These are phyloP conservation scores for Malurus cyaneus DNA, from an alignment of 2,113 vertebrate genomes.

Conservation along the genomic window DNA sequence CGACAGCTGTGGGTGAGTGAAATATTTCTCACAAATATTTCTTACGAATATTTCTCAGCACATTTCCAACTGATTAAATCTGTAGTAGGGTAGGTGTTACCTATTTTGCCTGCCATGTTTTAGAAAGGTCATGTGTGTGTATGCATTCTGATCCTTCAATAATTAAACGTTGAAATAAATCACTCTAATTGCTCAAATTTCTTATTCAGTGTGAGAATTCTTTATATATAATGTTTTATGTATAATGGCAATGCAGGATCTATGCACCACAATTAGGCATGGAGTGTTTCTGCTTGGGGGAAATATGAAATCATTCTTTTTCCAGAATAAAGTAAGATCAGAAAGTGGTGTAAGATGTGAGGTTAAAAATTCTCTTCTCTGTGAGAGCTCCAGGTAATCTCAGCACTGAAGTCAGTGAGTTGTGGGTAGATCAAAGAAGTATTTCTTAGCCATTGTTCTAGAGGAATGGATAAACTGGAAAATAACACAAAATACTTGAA, in stretches of 20 bases:
- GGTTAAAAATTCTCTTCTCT: not conserved
- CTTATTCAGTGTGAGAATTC: not conserved
- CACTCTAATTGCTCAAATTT: not conserved
- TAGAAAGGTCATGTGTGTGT: not conserved
- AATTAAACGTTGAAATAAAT: not conserved
- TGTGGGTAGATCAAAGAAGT: not conserved
- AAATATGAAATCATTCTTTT: not conserved
- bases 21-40: not conserved
- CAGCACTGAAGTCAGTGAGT: not conserved
- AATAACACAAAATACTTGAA: not conserved
- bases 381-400: not conserved
- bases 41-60: not conserved
- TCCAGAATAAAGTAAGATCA: not conserved
- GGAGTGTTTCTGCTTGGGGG: not conserved
- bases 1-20: slow-evolving; percentile 71
- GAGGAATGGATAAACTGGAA: not conserved
- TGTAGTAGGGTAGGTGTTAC: not conserved
- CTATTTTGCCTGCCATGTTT: not conserved
- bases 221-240: not conserved
- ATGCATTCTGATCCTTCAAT: not conserved
- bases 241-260: not conserved
- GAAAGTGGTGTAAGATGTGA: not conserved
- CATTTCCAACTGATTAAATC: not conserved
- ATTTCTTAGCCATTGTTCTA: not conserved
- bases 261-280: not conserved